These are phyloP conservation scores for Hydrolagus colliei DNA, from an alignment of 2,797 vertebrate species.

Conservation along the genomic window DNA sequence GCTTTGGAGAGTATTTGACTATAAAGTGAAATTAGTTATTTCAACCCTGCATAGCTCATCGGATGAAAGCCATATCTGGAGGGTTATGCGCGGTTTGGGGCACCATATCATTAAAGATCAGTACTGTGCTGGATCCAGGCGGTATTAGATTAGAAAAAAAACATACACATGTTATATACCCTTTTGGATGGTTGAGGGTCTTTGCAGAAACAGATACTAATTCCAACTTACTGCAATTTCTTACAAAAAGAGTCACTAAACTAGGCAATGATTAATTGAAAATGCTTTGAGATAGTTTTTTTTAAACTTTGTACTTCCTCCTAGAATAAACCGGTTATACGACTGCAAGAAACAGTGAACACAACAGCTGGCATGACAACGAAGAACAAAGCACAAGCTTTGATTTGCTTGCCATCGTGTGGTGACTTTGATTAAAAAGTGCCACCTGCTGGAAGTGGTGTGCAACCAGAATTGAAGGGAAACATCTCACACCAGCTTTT, in stretches of 20 bases:
- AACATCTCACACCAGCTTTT: not conserved
- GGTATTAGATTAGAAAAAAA: no score
- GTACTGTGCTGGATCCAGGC: no score
- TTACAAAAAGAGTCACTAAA: no score
- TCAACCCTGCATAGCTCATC: not conserved
- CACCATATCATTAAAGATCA: not conserved
- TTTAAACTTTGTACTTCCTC: not conserved
- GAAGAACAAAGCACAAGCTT: not conserved
- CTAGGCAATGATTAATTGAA: no score
- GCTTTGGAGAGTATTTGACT: not conserved
- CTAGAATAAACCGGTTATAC: not conserved
- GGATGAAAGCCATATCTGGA: not conserved
- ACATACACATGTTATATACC: no score
- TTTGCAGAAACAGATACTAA: no score
- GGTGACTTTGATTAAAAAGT: not conserved
- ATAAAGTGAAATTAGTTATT: not conserved
- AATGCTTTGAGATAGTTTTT: not conserved
- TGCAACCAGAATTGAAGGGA: not conserved
- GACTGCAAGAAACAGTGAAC: not conserved
- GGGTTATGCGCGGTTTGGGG: not conserved
- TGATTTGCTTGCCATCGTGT: not conserved
- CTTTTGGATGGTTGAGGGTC: no score
- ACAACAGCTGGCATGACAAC: not conserved
- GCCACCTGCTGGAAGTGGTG: constrained; percentile 19
- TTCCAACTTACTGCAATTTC: no score